A percentile compares a stretch with the other conserved stretches of the same genome.
Conservation (phyloP, 2,888 invertebrate species). For the Chirona hameri region DNA sequence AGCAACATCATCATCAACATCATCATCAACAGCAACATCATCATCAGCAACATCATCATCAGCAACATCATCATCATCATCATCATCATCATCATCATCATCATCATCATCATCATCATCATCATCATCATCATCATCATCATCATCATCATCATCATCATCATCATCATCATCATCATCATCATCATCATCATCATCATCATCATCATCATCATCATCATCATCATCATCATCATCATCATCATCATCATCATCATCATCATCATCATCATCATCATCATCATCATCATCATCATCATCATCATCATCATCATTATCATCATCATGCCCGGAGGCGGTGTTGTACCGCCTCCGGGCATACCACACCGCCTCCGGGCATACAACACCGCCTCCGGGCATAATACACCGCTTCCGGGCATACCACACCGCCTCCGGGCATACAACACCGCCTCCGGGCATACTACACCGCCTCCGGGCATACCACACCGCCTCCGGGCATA, state of each 20-base stretch:
- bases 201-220: conserved; percentile 4
- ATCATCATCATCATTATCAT: conserved; percentile 22
- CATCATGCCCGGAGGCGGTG: background rate
- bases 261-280: conserved; percentile 22
- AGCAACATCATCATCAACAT: too few relatives aligned
- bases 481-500: too few relatives aligned
- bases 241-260: conserved; percentile 22
- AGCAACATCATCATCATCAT: too few relatives aligned
- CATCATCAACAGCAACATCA: too few relatives aligned
- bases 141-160: conserved; percentile 22
- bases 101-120: conserved; percentile 9
- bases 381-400: too few relatives aligned
- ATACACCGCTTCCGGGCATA: too few relatives aligned
- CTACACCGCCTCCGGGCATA: too few relatives aligned
- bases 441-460: too few relatives aligned
- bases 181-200: conserved; percentile 2
- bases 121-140: conserved; percentile 22
- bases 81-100: conserved; percentile 22
- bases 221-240: conserved; percentile 22
- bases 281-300: conserved; percentile 10
- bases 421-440: too few relatives aligned
- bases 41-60: too few relatives aligned
- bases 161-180: conserved; percentile 9
- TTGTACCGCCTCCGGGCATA: background rate
- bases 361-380: too few relatives aligned